Conservation (phyloP, 2,797 vertebrate species). For the Liasis olivaceus region DNA sequence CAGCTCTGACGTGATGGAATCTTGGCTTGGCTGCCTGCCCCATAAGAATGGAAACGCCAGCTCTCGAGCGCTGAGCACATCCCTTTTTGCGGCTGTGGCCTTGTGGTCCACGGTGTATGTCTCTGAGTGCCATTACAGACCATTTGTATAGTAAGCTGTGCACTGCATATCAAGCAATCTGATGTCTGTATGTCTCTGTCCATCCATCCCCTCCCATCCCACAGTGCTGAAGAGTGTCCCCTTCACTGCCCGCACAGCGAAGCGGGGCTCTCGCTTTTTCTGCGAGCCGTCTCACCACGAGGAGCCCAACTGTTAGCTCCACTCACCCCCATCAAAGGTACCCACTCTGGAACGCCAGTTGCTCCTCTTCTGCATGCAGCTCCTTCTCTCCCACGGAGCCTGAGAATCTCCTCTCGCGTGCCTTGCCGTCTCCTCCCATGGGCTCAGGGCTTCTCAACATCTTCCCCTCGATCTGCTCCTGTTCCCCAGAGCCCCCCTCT, state of each 20-base stretch:
- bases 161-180: slow-evolving; percentile 18
- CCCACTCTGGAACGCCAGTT: not conserved
- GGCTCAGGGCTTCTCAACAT: slow-evolving; percentile 8
- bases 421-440: slow-evolving; percentile 34
- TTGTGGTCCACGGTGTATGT: not conserved
- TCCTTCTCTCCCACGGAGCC: slow-evolving; percentile 10
- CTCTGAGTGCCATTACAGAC: not conserved
- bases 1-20: not conserved
- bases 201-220: slow-evolving; percentile 45
- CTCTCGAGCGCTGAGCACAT: not conserved
- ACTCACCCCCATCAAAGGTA: slow-evolving; percentile 67
- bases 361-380: slow-evolving; percentile 13
- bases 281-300: slow-evolving; percentile 95
- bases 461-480: not conserved
- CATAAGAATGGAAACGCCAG: not conserved
- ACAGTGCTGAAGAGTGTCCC: slow-evolving; percentile 98
- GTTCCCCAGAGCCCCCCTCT: not conserved
- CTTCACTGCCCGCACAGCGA: slow-evolving; percentile 98
- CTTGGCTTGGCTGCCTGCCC: not conserved
- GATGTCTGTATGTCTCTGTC: slow-evolving; percentile 53
- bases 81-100: not conserved
- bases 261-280: slow-evolving; percentile 98
- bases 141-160: too few relatives aligned
- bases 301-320: slow-evolving; percentile 95
- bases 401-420: slow-evolving; percentile 59